These are phyloP conservation scores for Deroptyus accipitrinus DNA, from an alignment of 2,113 vertebrate genomes.

Conservation along the genomic window DNA sequence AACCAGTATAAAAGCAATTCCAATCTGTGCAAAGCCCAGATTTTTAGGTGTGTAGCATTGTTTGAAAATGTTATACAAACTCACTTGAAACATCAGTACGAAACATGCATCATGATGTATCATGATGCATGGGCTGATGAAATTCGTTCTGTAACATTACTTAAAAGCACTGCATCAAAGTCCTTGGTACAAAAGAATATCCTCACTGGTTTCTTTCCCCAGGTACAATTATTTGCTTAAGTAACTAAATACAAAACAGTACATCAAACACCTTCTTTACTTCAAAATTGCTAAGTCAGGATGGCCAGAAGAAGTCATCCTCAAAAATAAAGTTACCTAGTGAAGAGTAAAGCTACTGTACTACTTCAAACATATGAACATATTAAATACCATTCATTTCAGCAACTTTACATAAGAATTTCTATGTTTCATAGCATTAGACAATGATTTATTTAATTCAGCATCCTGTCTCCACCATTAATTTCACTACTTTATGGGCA, in stretches of 20 bases:
- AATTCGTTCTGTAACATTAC: background rate
- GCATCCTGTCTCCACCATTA: background rate
- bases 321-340: background rate
- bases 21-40: background rate
- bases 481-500: background rate
- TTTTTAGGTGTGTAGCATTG: background rate
- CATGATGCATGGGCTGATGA: background rate
- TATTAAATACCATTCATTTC: background rate
- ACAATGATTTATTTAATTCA: background rate
- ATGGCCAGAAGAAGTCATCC: background rate
- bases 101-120: background rate
- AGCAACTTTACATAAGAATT: background rate
- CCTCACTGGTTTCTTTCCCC: background rate
- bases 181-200: background rate
- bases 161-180: background rate
- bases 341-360: background rate
- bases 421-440: background rate
- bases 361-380: background rate
- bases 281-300: background rate
- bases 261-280: background rate
- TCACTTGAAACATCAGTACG: background rate
- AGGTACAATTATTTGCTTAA: background rate
- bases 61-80: conserved; percentile 8
- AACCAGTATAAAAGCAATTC: conserved; percentile 29
- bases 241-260: background rate